These are phyloP conservation scores for Rutpela maculata DNA, from an alignment of 2,888 invertebrate species.

Conservation along the genomic window DNA sequence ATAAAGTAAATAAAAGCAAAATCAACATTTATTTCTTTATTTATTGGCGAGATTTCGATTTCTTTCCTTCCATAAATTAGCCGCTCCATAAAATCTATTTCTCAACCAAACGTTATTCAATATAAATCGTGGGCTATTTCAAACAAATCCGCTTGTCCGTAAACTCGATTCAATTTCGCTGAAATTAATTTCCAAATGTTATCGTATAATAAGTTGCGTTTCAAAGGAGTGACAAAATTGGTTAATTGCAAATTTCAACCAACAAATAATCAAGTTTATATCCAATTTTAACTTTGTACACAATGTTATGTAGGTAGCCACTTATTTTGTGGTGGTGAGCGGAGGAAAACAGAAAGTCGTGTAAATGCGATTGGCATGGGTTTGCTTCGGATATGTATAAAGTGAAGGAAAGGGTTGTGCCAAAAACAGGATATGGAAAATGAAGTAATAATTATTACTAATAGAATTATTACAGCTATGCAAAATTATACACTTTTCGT, in stretches of 20 bases:
- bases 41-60: background rate
- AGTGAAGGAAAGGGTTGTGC: no score
- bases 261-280: background rate
- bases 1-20: conserved; percentile 21
- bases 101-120: background rate
- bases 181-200: background rate
- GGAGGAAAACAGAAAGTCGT: no score
- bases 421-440: no score
- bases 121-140: conserved; percentile 7
- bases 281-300: no score
- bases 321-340: no score
- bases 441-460: no score
- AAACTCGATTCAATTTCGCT: background rate
- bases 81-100: background rate
- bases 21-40: conserved; percentile 23
- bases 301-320: no score
- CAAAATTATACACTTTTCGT: no score
- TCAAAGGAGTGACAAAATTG: background rate
- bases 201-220: background rate
- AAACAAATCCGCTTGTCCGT: background rate
- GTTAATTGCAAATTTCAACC: background rate
- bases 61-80: conserved; percentile 5
- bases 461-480: no score
- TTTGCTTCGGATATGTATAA: no score
- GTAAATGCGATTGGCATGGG: no score